Conservation (phyloP, 2,113 vertebrate genomes). For the Myiozetetes cayanensis region DNA sequence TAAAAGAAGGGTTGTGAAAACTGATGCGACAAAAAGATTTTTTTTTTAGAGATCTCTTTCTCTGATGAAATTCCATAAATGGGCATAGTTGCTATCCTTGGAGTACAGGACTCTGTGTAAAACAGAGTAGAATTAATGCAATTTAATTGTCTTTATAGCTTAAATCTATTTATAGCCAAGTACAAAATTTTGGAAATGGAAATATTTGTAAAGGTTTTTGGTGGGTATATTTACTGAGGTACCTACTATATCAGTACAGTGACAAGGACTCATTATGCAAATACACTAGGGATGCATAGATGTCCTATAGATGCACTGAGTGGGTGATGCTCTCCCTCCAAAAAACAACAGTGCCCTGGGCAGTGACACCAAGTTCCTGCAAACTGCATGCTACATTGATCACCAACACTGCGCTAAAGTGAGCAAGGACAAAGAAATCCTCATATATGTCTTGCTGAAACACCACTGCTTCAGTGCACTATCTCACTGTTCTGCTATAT, state of each 20-base stretch:
- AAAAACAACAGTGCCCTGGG: background rate
- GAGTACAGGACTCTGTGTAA: background rate
- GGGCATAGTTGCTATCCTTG: background rate
- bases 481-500: background rate
- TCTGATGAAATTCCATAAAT: background rate
- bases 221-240: background rate
- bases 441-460: background rate
- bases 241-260: accelerated
- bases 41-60: background rate
- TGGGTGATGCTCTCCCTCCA: background rate
- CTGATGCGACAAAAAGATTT: accelerated
- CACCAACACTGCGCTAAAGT: background rate
- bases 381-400: background rate
- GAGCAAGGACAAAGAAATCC: background rate
- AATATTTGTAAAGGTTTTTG: background rate
- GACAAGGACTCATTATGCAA: background rate
- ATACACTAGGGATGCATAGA: background rate
- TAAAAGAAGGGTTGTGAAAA: background rate
- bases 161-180: background rate
- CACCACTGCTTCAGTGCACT: background rate
- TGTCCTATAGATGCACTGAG: background rate
- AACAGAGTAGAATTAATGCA: background rate
- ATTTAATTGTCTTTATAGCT: background rate
- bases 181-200: background rate
- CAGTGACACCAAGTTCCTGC: background rate